These are phyloP conservation scores for Neoarius graeffei DNA, from an alignment of 2,113 vertebrate genomes.

Conservation along the genomic window DNA sequence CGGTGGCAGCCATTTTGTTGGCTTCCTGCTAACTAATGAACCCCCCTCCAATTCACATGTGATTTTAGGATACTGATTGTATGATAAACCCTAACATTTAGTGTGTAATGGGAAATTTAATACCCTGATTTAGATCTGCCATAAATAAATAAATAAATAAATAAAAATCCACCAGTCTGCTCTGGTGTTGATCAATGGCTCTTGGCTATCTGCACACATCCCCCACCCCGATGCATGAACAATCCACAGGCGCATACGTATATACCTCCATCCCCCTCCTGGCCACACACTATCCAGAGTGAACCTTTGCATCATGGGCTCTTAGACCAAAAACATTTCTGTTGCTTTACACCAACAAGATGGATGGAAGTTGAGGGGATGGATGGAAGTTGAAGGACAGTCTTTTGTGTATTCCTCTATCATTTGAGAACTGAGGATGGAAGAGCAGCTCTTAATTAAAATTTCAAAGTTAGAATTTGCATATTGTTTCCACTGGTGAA, in stretches of 20 bases:
- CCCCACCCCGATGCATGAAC: constrained; percentile 33
- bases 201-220: constrained; percentile 32
- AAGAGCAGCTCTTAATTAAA: constrained; percentile 9
- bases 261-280: constrained; percentile 25
- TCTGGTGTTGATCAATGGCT: constrained; percentile 47
- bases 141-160: neutral
- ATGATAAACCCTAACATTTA: neutral
- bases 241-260: constrained; percentile 15
- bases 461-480: constrained; percentile 38
- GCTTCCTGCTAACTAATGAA: neutral
- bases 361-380: constrained; percentile 24
- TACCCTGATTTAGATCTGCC: neutral
- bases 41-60: neutral
- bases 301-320: constrained; percentile 19
- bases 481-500: neutral
- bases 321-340: constrained; percentile 32
- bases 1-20: constrained; percentile 28
- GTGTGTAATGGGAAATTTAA: neutral
- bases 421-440: constrained; percentile 14
- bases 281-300: constrained; percentile 27
- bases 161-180: constrained; percentile 2
- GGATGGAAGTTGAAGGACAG: constrained; percentile 6
- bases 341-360: constrained; percentile 27
- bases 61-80: neutral
- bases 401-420: constrained; percentile 11